Evolutionary conservation across 2,113 vertebrate species (phyloP).

Genomic region (Danio rerio): GRCz12tu NC_133177.1:33527501-33528000

Average conservation of each 20-base stretch:
- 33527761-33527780: slow-evolving; percentile 10
- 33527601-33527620: slow-evolving; percentile 26
- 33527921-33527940: slow-evolving; percentile 56
- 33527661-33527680: neutral
- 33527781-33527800: neutral
- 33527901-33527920: slow-evolving; percentile 24
- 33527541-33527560: slow-evolving; percentile 6
- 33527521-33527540: slow-evolving; percentile 3
- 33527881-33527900: slow-evolving; percentile 42
- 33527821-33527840: neutral
- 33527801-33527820: slow-evolving; percentile 19
- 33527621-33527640: slow-evolving; percentile 17
- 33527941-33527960: slow-evolving; percentile 74
- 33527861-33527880: slow-evolving; percentile 11
- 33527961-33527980: slow-evolving; percentile 61
- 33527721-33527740: slow-evolving; percentile 26
- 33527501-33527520: neutral
- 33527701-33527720: slow-evolving; percentile 37
- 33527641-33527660: neutral
- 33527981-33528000: slow-evolving; percentile 65
- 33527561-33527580: slow-evolving; percentile 25
- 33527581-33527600: slow-evolving; percentile 12
- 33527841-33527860: slow-evolving; percentile 24
- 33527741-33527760: slow-evolving; percentile 21
- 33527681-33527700: neutral